A percentile compares a stretch with the other conserved stretches of the same genome.
These are phyloP conservation scores for Laterallus jamaicensis DNA, from an alignment of 2,113 vertebrate genomes.

Conservation along the genomic window DNA sequence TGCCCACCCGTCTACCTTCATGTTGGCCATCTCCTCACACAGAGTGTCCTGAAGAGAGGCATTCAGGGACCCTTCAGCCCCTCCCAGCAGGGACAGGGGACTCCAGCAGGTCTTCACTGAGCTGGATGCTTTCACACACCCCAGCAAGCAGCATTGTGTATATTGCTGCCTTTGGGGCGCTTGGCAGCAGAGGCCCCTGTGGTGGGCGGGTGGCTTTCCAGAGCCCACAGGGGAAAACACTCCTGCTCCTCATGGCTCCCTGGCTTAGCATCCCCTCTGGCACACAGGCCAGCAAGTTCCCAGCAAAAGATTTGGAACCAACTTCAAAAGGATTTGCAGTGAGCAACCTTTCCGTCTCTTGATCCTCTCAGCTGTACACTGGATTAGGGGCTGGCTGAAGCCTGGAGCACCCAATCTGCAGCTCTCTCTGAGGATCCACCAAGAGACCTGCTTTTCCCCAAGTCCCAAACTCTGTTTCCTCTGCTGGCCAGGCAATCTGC, in stretches of 20 bases:
- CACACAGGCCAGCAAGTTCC: background rate
- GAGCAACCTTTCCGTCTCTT: constrained; percentile 61
- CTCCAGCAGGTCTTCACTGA: background rate
- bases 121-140: background rate
- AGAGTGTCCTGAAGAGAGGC: background rate
- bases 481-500: background rate
- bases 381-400: constrained; percentile 46
- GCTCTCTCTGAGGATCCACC: background rate
- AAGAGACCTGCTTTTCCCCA: background rate
- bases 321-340: constrained; percentile 62
- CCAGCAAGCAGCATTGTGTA: rapidly evolving
- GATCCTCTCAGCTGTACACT: constrained; percentile 49
- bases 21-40: background rate
- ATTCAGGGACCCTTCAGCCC: background rate
- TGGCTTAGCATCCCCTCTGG: background rate
- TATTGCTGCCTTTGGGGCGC: background rate
- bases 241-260: background rate
- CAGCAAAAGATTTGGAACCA: constrained; percentile 47
- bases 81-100: background rate
- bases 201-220: background rate
- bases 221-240: background rate
- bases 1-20: background rate
- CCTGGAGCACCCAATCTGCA: background rate
- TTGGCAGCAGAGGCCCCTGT: background rate
- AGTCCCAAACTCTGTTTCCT: background rate